Conservation (phyloP, 2,113 vertebrate genomes). For the Phylloscopus trochiloides region DNA sequence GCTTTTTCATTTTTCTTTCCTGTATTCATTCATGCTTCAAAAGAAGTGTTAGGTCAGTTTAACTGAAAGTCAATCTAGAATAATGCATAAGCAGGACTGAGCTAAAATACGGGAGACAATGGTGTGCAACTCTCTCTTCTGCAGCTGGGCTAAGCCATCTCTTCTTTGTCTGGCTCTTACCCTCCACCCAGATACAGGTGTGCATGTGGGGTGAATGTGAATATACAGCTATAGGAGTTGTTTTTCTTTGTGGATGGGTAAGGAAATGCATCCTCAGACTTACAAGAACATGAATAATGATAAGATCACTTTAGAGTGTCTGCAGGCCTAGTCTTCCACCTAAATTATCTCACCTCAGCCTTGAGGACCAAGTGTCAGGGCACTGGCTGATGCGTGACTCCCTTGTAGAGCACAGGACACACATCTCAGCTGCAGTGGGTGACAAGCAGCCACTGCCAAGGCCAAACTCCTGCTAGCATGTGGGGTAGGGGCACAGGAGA, state of each 20-base stretch:
- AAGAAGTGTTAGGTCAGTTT: not conserved
- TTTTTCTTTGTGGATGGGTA: not conserved
- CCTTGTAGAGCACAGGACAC: not conserved
- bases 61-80: not conserved
- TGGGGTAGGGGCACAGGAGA: not conserved
- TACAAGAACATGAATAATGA: not conserved
- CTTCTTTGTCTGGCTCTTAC: not conserved
- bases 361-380: fast-evolving
- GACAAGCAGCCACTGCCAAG: not conserved
- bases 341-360: not conserved
- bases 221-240: not conserved
- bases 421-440: not conserved
- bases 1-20: not conserved
- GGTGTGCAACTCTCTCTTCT: not conserved
- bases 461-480: fast-evolving
- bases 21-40: not conserved
- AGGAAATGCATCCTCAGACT: not conserved
- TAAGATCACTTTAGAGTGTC: not conserved
- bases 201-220: not conserved
- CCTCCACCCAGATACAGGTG: fast-evolving
- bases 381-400: not conserved
- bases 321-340: not conserved
- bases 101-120: not conserved
- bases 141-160: not conserved
- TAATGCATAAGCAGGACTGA: not conserved